Conservation (phyloP, 92 coral and sea anemone genomes). For the Palythoa heliodiscus region DNA sequence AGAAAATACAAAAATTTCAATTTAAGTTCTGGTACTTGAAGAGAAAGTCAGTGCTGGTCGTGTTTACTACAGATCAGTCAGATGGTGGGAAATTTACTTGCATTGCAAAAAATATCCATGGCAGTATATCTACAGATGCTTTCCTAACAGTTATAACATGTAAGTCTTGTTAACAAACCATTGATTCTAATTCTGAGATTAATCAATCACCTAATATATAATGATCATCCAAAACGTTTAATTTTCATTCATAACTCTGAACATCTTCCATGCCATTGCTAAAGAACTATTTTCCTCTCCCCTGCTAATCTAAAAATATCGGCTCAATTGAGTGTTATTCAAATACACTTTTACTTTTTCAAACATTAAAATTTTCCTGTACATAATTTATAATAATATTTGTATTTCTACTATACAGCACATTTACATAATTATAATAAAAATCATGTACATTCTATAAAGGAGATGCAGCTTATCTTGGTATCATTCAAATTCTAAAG, state of each 20-base stretch:
- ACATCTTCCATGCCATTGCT: no score
- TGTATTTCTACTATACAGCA: no score
- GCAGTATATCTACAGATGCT: slow-evolving; percentile 62
- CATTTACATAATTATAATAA: no score
- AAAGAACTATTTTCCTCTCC: no score
- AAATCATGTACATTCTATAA: neutral
- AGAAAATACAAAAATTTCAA: neutral
- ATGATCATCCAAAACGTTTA: neutral
- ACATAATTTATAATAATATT: no score
- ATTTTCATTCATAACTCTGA: no score
- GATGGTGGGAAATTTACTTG: slow-evolving; percentile 75
- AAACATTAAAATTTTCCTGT: no score
- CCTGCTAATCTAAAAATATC: no score
- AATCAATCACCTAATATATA: neutral
- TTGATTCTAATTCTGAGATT: neutral
- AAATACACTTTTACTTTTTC: no score
- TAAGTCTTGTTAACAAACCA: slow-evolving; percentile 22
- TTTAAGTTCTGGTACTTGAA: slow-evolving; percentile 18
- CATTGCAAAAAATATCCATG: slow-evolving; percentile 62
- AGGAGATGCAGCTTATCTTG: no score
- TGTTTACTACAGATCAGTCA: slow-evolving; percentile 48
- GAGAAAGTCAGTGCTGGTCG: slow-evolving; percentile 18
- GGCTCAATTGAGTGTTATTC: no score
- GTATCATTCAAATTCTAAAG: neutral
- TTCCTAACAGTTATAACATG: slow-evolving; percentile 59